Conservation (phyloP, 2,113 vertebrate genomes). For the Hippocampus comes region DNA sequence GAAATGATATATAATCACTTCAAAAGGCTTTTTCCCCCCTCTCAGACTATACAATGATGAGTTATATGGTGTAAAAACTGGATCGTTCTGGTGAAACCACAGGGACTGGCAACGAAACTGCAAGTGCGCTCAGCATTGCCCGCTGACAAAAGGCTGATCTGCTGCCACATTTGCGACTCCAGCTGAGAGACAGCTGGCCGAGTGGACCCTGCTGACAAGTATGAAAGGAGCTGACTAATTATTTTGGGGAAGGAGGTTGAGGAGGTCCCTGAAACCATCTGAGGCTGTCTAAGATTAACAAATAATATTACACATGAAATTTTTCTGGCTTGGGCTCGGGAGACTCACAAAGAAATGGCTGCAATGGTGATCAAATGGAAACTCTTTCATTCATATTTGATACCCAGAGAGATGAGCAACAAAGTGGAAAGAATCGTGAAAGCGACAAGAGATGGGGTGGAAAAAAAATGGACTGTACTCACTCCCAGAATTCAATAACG, state of each 20-base stretch:
- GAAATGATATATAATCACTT: not conserved
- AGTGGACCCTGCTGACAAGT: conserved; percentile 65
- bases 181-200: conserved; percentile 70
- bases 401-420: not conserved
- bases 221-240: conserved; percentile 74
- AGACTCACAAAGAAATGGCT: not conserved
- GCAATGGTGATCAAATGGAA: not conserved
- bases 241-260: conserved; percentile 36
- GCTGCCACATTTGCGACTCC: conserved; percentile 68
- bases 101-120: conserved; percentile 61
- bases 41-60: not conserved
- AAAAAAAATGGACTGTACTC: conserved; percentile 70
- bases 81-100: conserved; percentile 32
- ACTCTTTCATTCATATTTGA: conserved; percentile 12
- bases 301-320: conserved; percentile 9
- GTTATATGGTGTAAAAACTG: conserved; percentile 6
- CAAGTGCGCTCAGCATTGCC: conserved; percentile 59
- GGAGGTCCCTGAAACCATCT: conserved; percentile 19
- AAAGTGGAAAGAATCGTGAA: not conserved
- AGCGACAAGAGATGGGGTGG: not conserved
- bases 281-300: conserved; percentile 18
- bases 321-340: not conserved
- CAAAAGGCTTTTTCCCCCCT: not conserved
- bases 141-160: conserved; percentile 61
- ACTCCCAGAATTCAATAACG: conserved; percentile 99